Base-by-base conservation (phyloP, 37 sponge, comb jelly and placozoan species). In the Halisarca cf. caerulea region DNA sequence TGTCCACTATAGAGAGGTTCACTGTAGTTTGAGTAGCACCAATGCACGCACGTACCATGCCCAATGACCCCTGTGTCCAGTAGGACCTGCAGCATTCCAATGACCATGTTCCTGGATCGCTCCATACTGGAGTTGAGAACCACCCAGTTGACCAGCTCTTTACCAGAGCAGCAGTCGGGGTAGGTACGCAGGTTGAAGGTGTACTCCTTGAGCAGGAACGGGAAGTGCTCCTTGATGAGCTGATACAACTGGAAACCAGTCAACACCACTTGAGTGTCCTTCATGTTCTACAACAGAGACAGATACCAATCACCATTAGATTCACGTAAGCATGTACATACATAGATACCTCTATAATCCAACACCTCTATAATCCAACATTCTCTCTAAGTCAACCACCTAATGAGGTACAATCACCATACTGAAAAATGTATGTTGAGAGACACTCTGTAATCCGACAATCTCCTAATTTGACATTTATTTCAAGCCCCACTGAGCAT, bases 1-100 rank as follows among this genome's bases (percentile, higher is more conserved):
- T n/a, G n/a, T n/a, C n/a, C n/a, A n/a, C n/a, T n/a, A n/a, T n/a
- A n/a, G n/a, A n/a, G n/a, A n/a, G n/a, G n/a, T n/a, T n/a, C n/a
- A 55, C 18, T 18, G 18, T 55, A 55, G 18, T 55, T 21, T 18
- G 18, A 55, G 58, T 55, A n/a, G n/a, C n/a, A n/a, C n/a, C n/a
- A n/a, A n/a, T n/a, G n/a, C n/a, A n/a, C n/a, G 23, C 28, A 55
- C 90, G 11, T 70, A 95, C 95, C 86, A 53, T 95, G 90, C 55
- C 89, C 53, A 20, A 95, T 79, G n/a, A 95, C 86, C 1, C 89
- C 90, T 57, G 92, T 90, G 3, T 82, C 86, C 33, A 95, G 86
- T 2, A 95, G 88, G 0, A 90, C 92, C 78, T 95, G 95, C 95
- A 92, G 91, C 90, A 95, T 95, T 33, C 90, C 86, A 11, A 91